Conservation (phyloP, 2,113 vertebrate species). For the Sterrhoptilus dennistouni region DNA sequence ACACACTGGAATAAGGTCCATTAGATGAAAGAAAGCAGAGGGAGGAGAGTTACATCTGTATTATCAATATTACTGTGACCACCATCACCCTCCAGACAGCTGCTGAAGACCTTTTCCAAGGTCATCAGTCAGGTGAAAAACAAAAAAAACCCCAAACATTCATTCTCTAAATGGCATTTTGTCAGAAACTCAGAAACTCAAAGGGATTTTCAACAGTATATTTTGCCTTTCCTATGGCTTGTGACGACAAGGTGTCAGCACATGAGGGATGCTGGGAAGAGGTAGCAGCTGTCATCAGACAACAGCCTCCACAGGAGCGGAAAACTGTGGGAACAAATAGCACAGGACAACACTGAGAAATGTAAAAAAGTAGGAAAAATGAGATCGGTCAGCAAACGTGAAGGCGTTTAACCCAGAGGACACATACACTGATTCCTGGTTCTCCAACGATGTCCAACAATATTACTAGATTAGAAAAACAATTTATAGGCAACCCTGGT, state of each 20-base stretch:
- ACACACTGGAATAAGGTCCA: neutral
- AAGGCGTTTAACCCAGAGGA: neutral
- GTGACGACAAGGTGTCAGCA: neutral
- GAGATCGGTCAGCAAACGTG: neutral
- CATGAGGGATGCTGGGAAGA: neutral
- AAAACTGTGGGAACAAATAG: neutral
- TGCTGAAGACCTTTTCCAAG: neutral
- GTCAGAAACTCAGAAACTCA: neutral
- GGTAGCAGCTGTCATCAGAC: neutral
- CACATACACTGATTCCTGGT: neutral
- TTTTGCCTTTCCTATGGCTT: neutral
- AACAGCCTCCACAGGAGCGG: neutral
- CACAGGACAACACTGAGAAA: neutral
- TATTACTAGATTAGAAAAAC: slow-evolving; percentile 6
- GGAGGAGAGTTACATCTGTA: neutral
- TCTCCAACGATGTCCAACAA: neutral
- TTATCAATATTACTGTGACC: neutral
- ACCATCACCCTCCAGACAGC: neutral
- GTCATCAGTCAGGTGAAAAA: neutral
- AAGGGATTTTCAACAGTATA: neutral
- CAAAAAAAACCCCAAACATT: neutral
- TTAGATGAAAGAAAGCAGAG: neutral
- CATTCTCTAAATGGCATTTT: neutral
- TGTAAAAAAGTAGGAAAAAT: neutral
- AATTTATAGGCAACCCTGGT: neutral